Percentiles rank a stretch among this genome's conserved stretches.
Conservation (phyloP, 2,797 vertebrate species). For the Sebastes dallii region DNA sequence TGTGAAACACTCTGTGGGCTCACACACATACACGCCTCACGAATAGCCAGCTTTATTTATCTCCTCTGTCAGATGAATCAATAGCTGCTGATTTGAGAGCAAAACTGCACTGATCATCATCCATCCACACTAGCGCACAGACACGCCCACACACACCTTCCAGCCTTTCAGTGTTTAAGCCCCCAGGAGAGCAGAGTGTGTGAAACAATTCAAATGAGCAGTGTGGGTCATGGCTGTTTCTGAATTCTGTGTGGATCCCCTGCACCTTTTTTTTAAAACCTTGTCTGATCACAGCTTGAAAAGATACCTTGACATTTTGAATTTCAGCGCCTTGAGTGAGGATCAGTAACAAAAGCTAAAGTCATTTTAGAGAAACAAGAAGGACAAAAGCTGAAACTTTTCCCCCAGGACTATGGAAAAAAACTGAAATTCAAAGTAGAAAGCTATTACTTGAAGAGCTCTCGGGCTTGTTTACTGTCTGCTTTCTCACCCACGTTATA, state of each 20-base stretch:
- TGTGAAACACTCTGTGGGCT: slow-evolving; percentile 41
- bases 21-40: not conserved
- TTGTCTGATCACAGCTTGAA: slow-evolving; percentile 20
- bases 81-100: slow-evolving; percentile 76
- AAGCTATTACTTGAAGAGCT: slow-evolving; percentile 35
- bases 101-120: slow-evolving; percentile 61
- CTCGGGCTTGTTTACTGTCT: slow-evolving; percentile 30
- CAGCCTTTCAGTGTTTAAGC: not conserved
- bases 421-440: slow-evolving; percentile 12
- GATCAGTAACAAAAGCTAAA: slow-evolving; percentile 30
- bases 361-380: slow-evolving; percentile 7
- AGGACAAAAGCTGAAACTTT: slow-evolving; percentile 14
- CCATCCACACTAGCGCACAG: slow-evolving; percentile 4
- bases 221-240: not conserved
- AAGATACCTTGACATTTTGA: slow-evolving; percentile 31
- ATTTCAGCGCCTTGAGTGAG: slow-evolving; percentile 11
- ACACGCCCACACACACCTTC: not conserved
- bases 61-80: slow-evolving; percentile 73
- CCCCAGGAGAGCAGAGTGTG: not conserved
- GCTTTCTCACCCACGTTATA: not conserved
- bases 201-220: slow-evolving; percentile 20
- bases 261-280: not conserved
- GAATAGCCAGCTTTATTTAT: slow-evolving; percentile 68
- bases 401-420: not conserved
- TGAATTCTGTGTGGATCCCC: not conserved